These are phyloP conservation scores for Pyxicephalus adspersus DNA, from an alignment of 2,113 vertebrate genomes.

Conservation along the genomic window DNA sequence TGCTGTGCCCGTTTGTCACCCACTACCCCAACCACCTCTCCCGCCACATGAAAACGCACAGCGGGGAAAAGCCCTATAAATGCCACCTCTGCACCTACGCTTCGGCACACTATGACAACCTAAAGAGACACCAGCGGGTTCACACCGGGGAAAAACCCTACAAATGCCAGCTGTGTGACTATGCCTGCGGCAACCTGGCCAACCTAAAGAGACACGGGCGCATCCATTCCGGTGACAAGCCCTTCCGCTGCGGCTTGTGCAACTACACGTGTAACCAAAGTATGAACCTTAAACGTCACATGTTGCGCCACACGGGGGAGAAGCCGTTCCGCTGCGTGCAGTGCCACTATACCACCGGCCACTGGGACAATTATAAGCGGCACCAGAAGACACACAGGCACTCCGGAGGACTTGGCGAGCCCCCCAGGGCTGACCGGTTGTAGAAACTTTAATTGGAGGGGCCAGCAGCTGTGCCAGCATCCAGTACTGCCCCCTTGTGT, in stretches of 20 bases:
- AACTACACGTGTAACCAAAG: conserved; percentile 98
- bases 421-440: conserved; percentile 42
- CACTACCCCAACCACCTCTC: conserved; percentile 97
- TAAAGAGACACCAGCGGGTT: conserved; percentile 93
- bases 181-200: conserved; percentile 95
- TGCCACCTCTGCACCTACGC: conserved; percentile 94
- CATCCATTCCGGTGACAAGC: conserved; percentile 95
- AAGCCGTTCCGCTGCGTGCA: conserved; percentile 92
- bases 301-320: conserved; percentile 93
- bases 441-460: not conserved
- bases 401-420: conserved; percentile 81
- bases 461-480: not conserved
- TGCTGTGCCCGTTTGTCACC: conserved; percentile 91
- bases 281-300: conserved; percentile 98
- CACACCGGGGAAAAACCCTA: conserved; percentile 92
- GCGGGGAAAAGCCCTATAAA: conserved; percentile 94
- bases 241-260: conserved; percentile 92
- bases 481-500: not conserved
- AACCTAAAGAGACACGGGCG: conserved; percentile 96
- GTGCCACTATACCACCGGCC: conserved; percentile 94
- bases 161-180: conserved; percentile 90
- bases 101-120: conserved; percentile 95
- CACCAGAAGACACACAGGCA: conserved; percentile 96
- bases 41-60: conserved; percentile 97
- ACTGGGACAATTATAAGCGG: conserved; percentile 99